phyloP scores from a whole-genome alignment of 2,888 invertebrate species.

The Marasmarcha lunaedactyla region DNA sequence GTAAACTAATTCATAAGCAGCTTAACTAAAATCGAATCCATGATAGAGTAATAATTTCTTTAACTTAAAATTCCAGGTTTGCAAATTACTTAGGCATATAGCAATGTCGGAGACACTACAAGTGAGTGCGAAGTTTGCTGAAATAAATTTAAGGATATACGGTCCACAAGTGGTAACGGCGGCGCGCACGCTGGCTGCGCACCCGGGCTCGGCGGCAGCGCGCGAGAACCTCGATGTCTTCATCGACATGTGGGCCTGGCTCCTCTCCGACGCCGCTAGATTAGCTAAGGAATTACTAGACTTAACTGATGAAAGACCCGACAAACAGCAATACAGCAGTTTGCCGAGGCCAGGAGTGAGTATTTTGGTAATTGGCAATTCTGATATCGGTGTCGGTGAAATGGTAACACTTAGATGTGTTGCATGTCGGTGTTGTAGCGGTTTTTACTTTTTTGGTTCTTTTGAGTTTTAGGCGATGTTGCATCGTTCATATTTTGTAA shows the following conservation, averaged over 20 bases:
- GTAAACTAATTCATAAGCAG: too few relatives aligned
- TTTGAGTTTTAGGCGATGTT: too few relatives aligned
- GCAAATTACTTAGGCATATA: conserved; percentile 95
- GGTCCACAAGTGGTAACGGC: conserved; percentile 96
- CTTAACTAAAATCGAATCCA: too few relatives aligned
- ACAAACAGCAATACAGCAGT: conserved; percentile 82
- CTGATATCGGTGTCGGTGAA: too few relatives aligned
- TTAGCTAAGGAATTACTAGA: conserved; percentile 91
- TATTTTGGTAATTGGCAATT: conserved; percentile 13
- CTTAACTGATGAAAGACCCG: conserved; percentile 72
- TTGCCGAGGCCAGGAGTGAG: conserved; percentile 93
- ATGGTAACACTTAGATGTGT: too few relatives aligned
- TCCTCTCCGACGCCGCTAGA: conserved; percentile 91
- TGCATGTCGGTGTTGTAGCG: neutral
- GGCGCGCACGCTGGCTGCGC: conserved; percentile 89
- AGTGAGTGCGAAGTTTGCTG: conserved; percentile 95
- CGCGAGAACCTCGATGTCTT: conserved; percentile 97
- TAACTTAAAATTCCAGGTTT: conserved; percentile 87
- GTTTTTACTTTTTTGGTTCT: neutral
- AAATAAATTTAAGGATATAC: conserved; percentile 93
- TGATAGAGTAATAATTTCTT: too few relatives aligned
- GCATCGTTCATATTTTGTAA: too few relatives aligned
- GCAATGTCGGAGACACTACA: conserved; percentile 94
- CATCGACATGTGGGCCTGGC: conserved; percentile 94
- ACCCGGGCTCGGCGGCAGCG: conserved; percentile 94